phyloP scores from a whole-genome alignment of 37 sponge, comb jelly and placozoan genomes.

The Cladorhizidae sp. region DNA sequence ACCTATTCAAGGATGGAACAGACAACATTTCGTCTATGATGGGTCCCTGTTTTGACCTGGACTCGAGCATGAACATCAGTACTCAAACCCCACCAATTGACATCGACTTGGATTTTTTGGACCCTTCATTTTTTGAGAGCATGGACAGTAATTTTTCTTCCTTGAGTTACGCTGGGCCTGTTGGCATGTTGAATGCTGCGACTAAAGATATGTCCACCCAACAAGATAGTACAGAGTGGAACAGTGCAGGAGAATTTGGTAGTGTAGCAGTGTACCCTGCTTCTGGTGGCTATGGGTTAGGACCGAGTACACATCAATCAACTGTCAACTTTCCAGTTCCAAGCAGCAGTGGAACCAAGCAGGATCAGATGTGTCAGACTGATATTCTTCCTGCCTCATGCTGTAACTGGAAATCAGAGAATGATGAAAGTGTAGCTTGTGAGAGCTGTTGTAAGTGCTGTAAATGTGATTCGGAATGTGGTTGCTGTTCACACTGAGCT shows the following conservation, averaged over 20 bases:
- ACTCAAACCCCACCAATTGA: slow-evolving; percentile 52
- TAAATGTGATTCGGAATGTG: slow-evolving; percentile 2
- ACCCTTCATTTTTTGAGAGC: slow-evolving; percentile 3
- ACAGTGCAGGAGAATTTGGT: not conserved
- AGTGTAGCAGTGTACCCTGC: not conserved
- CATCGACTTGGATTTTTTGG: slow-evolving; percentile 26
- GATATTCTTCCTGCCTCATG: slow-evolving; percentile 6
- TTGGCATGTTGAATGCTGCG: not conserved
- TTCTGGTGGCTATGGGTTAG: not conserved
- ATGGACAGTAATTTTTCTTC: not conserved
- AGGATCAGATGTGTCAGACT: slow-evolving; percentile 42
- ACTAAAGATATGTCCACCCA: too few species aligned
- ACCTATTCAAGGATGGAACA: not conserved
- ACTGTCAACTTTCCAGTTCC: not conserved
- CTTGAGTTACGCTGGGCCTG: not conserved
- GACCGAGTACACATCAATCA: not conserved
- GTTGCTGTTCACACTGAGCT: not conserved
- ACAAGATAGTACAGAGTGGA: too few species aligned
- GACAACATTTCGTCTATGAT: not conserved
- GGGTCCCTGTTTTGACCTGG: not conserved
- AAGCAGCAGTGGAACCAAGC: not conserved
- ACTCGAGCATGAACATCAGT: slow-evolving; percentile 17
- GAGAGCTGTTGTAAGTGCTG: slow-evolving; percentile 25
- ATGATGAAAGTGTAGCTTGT: not conserved
- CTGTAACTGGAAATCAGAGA: not conserved